Conservation (phyloP, 1,140 invertebrate species). For the Pristionchus pacificus region DNA sequence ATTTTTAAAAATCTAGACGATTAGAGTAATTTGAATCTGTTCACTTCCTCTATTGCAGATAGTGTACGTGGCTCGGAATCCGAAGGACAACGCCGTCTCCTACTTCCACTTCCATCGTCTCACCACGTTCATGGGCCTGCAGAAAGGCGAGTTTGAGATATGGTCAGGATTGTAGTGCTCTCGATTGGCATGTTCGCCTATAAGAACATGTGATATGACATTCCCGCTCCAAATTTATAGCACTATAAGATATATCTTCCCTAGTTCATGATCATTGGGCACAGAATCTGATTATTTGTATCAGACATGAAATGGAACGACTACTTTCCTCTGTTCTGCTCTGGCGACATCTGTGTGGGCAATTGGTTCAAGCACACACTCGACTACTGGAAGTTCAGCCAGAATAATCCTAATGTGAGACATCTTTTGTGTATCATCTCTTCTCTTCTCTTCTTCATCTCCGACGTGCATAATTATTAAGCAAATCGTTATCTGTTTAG, state of each 20-base stretch:
- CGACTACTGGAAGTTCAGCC: conserved; percentile 58
- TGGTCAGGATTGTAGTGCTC: too few species aligned
- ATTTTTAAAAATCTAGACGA: too few species aligned
- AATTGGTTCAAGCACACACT: conserved; percentile 64
- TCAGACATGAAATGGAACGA: conserved; percentile 45
- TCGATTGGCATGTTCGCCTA: too few species aligned
- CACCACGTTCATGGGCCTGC: conserved; percentile 50
- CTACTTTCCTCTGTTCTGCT: conserved; percentile 49
- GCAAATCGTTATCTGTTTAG: background rate
- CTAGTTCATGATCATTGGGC: background rate
- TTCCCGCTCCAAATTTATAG: too few species aligned
- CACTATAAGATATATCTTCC: too few species aligned
- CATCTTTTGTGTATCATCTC: too few species aligned
- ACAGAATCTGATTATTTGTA: background rate
- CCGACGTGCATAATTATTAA: background rate
- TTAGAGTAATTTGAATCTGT: background rate
- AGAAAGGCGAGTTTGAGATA: conserved; percentile 21
- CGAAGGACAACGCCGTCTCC: conserved; percentile 86
- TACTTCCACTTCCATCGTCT: conserved; percentile 77
- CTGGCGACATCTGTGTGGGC: conserved; percentile 52
- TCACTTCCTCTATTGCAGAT: background rate
- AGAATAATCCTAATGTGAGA: conserved; percentile 59
- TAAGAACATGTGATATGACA: too few species aligned
- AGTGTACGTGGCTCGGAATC: conserved; percentile 78
- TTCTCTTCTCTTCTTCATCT: too few species aligned